Conservation (phyloP, 2,797 vertebrate genomes). For the Dermochelys coriacea region DNA sequence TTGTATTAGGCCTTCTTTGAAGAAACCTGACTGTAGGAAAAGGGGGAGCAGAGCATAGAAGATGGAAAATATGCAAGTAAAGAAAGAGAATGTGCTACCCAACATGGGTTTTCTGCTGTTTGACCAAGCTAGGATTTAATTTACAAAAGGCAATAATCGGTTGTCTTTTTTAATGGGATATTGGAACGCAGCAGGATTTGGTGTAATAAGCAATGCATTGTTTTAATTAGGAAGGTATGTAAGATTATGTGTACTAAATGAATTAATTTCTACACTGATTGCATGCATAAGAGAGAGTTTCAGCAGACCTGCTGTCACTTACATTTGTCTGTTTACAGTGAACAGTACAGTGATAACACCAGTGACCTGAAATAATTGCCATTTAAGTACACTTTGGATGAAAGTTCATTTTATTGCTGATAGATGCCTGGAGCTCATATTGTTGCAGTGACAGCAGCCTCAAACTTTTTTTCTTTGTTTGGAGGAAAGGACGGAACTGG, state of each 20-base stretch:
- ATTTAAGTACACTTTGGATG: conserved; percentile 64
- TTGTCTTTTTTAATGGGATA: background rate
- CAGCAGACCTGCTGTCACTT: conserved; percentile 46
- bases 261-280: conserved; percentile 32
- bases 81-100: background rate
- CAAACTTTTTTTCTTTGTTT: conserved; percentile 21
- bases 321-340: conserved; percentile 46
- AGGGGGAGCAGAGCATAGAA: background rate
- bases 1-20: background rate
- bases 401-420: conserved; percentile 63
- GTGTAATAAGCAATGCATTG: background rate
- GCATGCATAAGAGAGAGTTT: conserved; percentile 36
- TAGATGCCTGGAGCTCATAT: conserved; percentile 44
- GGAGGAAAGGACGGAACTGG: conserved; percentile 53
- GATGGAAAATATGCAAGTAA: background rate
- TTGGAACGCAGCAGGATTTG: background rate
- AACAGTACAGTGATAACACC: conserved; percentile 71
- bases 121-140: background rate
- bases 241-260: background rate
- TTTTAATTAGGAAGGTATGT: conserved; percentile 49
- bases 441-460: conserved; percentile 12
- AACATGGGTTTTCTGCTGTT: background rate
- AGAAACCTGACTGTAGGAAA: background rate
- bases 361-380: conserved; percentile 80
- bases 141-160: background rate